phyloP scores from a whole-genome alignment of 1,140 invertebrate genomes.

The Drosophila equinoxialis region DNA sequence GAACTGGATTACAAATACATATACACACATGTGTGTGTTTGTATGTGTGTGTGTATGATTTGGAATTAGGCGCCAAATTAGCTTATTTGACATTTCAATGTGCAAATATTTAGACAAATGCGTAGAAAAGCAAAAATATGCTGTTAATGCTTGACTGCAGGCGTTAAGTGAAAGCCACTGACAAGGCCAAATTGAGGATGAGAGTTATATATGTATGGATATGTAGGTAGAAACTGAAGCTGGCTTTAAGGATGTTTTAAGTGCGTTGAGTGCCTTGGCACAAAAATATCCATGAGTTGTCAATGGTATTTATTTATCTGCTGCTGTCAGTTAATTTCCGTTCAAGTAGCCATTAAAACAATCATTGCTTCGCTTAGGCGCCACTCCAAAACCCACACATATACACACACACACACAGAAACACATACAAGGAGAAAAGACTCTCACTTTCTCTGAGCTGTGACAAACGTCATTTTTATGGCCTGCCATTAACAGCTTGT shows the following conservation, averaged over 20 bases:
- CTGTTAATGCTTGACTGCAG: slow-evolving; percentile 53
- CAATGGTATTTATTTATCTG: slow-evolving; percentile 69
- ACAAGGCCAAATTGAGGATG: not conserved
- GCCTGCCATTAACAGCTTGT: slow-evolving; percentile 75
- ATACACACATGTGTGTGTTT: not conserved
- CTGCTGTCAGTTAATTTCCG: slow-evolving; percentile 79
- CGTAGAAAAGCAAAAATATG: slow-evolving; percentile 22
- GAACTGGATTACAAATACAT: slow-evolving; percentile 7
- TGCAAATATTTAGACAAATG: slow-evolving; percentile 71
- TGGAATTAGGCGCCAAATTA: slow-evolving; percentile 74
- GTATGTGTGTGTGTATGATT: slow-evolving; percentile 21
- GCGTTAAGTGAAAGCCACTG: not conserved
- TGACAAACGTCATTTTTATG: slow-evolving; percentile 68
- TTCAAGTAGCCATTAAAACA: slow-evolving; percentile 81
- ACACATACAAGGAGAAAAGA: not conserved
- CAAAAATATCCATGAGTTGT: slow-evolving; percentile 33
- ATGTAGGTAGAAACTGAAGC: not conserved
- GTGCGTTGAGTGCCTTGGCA: slow-evolving; percentile 28
- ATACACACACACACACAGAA: slow-evolving; percentile 1
- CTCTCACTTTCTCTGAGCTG: slow-evolving; percentile 17
- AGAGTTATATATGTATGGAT: too few species aligned
- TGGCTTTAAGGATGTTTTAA: slow-evolving; percentile 6
- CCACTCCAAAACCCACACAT: slow-evolving; percentile 18
- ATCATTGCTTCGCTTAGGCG: slow-evolving; percentile 72
- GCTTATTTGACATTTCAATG: slow-evolving; percentile 78